phyloP scores from a whole-genome alignment of 2,888 invertebrate species.

The Cotesia congregata region DNA sequence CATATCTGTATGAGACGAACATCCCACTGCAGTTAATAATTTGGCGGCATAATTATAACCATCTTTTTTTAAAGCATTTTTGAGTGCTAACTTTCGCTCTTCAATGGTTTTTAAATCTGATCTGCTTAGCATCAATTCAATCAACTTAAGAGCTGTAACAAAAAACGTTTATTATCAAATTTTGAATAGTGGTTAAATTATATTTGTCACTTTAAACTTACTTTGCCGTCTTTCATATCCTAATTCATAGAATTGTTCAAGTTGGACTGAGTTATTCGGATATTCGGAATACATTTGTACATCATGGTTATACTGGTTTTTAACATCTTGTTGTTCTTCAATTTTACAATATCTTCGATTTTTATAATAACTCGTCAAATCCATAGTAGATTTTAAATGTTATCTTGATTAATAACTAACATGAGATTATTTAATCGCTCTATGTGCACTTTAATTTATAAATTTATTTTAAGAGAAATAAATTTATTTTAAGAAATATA shows the following conservation, averaged over 20 bases:
- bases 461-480: too few relatives aligned
- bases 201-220: conserved; percentile 51
- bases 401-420: too few relatives aligned
- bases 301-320: conserved; percentile 74
- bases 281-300: conserved; percentile 84
- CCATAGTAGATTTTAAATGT: too few relatives aligned
- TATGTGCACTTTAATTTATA: too few relatives aligned
- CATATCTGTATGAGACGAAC: conserved; percentile 72
- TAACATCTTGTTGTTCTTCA: conserved; percentile 56
- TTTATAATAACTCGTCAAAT: conserved; percentile 34
- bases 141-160: conserved; percentile 77
- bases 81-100: conserved; percentile 78
- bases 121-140: conserved; percentile 78
- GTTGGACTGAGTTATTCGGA: conserved; percentile 80
- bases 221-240: conserved; percentile 86
- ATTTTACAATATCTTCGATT: conserved; percentile 49
- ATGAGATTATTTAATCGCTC: too few relatives aligned
- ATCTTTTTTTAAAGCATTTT: conserved; percentile 77
- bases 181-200: background rate
- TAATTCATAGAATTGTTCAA: conserved; percentile 89
- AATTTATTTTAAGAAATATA: too few relatives aligned
- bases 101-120: conserved; percentile 76
- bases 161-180: background rate
- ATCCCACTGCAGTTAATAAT: conserved; percentile 74
- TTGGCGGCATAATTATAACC: conserved; percentile 78